phyloP scores from a whole-genome alignment of 2,888 invertebrate species.

The Nymphalis c-album region DNA sequence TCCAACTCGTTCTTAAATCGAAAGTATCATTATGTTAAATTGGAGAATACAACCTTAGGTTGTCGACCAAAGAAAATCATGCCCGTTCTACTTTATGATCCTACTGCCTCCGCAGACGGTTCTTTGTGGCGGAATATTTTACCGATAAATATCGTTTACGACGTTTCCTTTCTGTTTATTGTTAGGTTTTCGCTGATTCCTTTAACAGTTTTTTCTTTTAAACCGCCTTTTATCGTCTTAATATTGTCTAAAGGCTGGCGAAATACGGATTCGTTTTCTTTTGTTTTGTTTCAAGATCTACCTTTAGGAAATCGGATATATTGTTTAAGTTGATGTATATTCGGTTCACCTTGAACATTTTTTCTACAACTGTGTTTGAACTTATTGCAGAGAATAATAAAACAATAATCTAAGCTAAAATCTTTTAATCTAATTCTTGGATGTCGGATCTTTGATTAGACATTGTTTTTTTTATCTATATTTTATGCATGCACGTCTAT shows the following conservation, averaged over 20 bases:
- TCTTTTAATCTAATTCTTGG: too few relatives aligned
- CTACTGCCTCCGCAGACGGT: conserved; percentile 48
- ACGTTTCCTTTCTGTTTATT: conserved; percentile 73
- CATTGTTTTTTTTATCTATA: too few relatives aligned
- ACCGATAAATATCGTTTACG: conserved; percentile 74
- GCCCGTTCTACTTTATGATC: conserved; percentile 61
- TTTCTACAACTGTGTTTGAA: too few relatives aligned
- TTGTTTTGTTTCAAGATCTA: background rate
- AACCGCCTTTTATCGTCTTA: conserved; percentile 52
- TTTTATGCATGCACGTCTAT: too few relatives aligned
- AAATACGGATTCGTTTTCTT: background rate
- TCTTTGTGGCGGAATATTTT: conserved; percentile 68
- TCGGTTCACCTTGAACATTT: background rate
- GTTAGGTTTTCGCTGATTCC: conserved; percentile 73
- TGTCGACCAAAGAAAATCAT: conserved; percentile 48
- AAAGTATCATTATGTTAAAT: conserved; percentile 43
- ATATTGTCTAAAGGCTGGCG: conserved; percentile 9
- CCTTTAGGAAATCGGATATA: background rate
- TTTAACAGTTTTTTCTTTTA: conserved; percentile 70
- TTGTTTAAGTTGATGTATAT: background rate
- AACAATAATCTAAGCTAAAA: too few relatives aligned
- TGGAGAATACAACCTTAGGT: conserved; percentile 25
- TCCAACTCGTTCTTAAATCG: background rate
- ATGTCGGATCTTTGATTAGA: too few relatives aligned
- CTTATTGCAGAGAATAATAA: too few relatives aligned